phyloP scores from a whole-genome alignment of 2,888 invertebrate species.

The Calliopum simillimum region DNA sequence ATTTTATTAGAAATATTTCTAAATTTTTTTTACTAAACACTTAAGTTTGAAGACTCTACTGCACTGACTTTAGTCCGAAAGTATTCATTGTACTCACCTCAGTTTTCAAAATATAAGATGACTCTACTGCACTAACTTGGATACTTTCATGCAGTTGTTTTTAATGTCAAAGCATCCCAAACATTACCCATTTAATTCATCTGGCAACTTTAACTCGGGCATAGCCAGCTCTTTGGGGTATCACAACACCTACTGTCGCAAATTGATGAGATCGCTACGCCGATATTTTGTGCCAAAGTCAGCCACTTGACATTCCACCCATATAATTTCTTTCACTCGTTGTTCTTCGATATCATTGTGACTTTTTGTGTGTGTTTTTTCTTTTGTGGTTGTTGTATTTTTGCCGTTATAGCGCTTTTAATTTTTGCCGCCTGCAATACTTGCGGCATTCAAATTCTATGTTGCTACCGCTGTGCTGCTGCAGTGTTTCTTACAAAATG shows the following conservation, averaged over 20 bases:
- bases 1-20: too few relatives aligned
- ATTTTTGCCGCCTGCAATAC: conserved; percentile 55
- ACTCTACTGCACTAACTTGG: too few relatives aligned
- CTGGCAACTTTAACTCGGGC: too few relatives aligned
- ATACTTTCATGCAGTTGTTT: too few relatives aligned
- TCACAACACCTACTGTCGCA: conserved; percentile 37
- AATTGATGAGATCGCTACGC: conserved; percentile 42
- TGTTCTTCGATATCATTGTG: conserved; percentile 50
- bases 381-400: conserved; percentile 30
- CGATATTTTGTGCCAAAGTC: conserved; percentile 29
- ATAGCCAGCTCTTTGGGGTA: too few relatives aligned
- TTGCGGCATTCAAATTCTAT: not conserved
- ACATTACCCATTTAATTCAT: too few relatives aligned
- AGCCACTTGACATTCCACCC: conserved; percentile 59
- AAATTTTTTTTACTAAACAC: too few relatives aligned
- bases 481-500: not conserved
- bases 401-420: conserved; percentile 50
- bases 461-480: not conserved
- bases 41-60: too few relatives aligned
- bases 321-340: conserved; percentile 31
- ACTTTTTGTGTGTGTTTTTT: conserved; percentile 50
- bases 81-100: too few relatives aligned
- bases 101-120: too few relatives aligned
- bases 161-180: too few relatives aligned
- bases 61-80: too few relatives aligned